These are phyloP conservation scores for Tachysurus vachellii DNA, from an alignment of 2,113 vertebrate genomes.

Conservation along the genomic window DNA sequence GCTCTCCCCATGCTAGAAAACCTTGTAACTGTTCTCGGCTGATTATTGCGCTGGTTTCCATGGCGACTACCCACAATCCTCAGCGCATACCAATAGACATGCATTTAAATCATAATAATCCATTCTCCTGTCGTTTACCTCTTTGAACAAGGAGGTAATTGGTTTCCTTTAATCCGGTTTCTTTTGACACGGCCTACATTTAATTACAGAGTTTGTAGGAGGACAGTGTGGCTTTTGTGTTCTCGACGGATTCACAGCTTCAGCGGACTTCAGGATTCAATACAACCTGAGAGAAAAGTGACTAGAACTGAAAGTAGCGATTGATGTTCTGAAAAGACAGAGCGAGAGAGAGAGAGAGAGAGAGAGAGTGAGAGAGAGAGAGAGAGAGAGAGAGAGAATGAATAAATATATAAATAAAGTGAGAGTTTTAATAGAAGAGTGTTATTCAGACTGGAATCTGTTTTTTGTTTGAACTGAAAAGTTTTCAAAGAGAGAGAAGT, in stretches of 20 bases:
- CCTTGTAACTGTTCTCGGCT: slow-evolving; percentile 39
- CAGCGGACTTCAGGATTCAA: slow-evolving; percentile 37
- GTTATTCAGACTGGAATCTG: background rate
- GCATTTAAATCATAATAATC: slow-evolving; percentile 56
- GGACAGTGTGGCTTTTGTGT: slow-evolving; percentile 44
- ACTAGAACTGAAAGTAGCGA: slow-evolving; percentile 31
- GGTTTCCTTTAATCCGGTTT: slow-evolving; percentile 54
- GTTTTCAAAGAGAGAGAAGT: slow-evolving; percentile 9
- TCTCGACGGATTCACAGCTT: slow-evolving; percentile 10
- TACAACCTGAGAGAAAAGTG: slow-evolving; percentile 29
- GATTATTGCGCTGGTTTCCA: slow-evolving; percentile 53
- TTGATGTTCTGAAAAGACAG: slow-evolving; percentile 28
- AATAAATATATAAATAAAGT: slow-evolving; percentile 9
- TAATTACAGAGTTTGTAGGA: slow-evolving; percentile 50
- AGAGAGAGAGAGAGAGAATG: too few species aligned
- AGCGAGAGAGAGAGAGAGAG: background rate
- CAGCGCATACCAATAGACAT: slow-evolving; percentile 40
- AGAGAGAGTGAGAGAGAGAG: background rate
- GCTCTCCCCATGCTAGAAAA: slow-evolving; percentile 27
- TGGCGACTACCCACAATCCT: slow-evolving; percentile 48
- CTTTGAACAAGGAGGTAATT: slow-evolving; percentile 56
- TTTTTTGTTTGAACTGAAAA: slow-evolving; percentile 28
- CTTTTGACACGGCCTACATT: slow-evolving; percentile 54
- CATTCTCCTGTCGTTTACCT: slow-evolving; percentile 42
- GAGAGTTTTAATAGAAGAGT: slow-evolving; percentile 9